A percentile compares a stretch with the other conserved stretches of the same genome.
Conservation (phyloP, 1,140 invertebrate species). For the Drosophila sulfurigaster region DNA sequence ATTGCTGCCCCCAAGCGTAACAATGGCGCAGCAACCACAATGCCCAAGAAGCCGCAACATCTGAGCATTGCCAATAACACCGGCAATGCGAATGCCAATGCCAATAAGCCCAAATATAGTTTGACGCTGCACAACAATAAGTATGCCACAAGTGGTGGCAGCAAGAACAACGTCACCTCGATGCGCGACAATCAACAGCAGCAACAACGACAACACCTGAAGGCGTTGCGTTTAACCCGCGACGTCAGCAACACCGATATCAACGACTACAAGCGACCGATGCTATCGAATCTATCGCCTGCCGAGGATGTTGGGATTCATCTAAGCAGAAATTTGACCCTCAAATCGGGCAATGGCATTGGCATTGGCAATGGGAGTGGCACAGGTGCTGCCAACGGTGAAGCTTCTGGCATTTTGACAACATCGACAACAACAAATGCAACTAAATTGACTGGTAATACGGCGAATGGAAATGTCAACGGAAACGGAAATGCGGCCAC, state of each 20-base stretch:
- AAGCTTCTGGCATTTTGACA: conserved; percentile 53
- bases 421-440: conserved; percentile 45
- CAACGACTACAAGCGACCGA: conserved; percentile 55
- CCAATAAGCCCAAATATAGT: conserved; percentile 46
- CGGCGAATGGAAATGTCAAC: conserved; percentile 20
- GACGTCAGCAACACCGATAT: conserved; percentile 38
- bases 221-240: conserved; percentile 65
- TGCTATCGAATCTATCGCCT: conserved; percentile 42
- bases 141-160: conserved; percentile 42
- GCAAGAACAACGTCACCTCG: conserved; percentile 45
- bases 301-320: conserved; percentile 61
- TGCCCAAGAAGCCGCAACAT: conserved; percentile 77
- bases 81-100: neutral
- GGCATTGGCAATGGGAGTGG: neutral
- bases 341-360: neutral
- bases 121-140: conserved; percentile 58
- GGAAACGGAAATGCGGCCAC: conserved; percentile 32
- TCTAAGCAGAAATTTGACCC: conserved; percentile 43
- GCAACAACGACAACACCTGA: conserved; percentile 66
- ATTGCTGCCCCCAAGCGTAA: conserved; percentile 20
- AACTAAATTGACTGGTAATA: conserved; percentile 50
- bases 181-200: conserved; percentile 70
- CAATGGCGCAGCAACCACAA: conserved; percentile 51
- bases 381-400: conserved; percentile 51
- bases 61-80: conserved; percentile 45